Evolutionary conservation across 2,113 vertebrate genomes (phyloP).

Genomic region (Rhinichthys klamathensis): DNA sequence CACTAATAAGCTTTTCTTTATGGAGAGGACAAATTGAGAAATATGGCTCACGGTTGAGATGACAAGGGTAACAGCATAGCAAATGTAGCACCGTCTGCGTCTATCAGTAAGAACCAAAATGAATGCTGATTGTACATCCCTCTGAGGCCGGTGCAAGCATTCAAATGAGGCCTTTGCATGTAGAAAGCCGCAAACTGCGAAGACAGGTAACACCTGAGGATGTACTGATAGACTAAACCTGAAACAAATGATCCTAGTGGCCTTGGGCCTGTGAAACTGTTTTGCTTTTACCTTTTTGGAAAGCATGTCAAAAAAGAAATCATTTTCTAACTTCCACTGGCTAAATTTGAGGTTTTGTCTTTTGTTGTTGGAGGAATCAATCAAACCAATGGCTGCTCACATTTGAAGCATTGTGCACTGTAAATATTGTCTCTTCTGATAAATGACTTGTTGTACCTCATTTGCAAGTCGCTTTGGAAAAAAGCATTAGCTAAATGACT

Average conservation of each 20-base stretch:
- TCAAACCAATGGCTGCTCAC: neutral
- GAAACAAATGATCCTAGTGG: neutral
- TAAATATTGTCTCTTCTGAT: neutral
- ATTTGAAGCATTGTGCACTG: neutral
- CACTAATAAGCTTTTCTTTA: conserved; percentile 54
- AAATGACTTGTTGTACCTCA: conserved; percentile 14
- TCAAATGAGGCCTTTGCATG: conserved; percentile 43
- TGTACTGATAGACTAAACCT: conserved; percentile 11
- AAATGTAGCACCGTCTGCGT: conserved; percentile 6
- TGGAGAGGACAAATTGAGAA: conserved; percentile 57
- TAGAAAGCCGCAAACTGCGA: neutral
- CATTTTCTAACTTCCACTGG: neutral
- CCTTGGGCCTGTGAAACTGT: neutral
- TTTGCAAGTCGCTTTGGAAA: conserved; percentile 18
- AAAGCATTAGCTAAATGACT: conserved; percentile 33
- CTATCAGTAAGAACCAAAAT: conserved; percentile 31
- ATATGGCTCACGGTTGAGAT: conserved; percentile 42
- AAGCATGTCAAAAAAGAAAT: neutral
- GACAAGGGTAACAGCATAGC: conserved; percentile 41
- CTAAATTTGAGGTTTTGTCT: neutral
- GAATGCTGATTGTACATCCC: conserved; percentile 47
- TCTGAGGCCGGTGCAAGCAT: conserved; percentile 27
- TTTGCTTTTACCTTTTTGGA: neutral
- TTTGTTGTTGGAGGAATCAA: neutral
- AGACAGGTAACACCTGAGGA: conserved; percentile 31